Evolutionary conservation across 2,113 vertebrate genomes (phyloP).

Genomic region (Rhinoptilus africanus): DNA sequence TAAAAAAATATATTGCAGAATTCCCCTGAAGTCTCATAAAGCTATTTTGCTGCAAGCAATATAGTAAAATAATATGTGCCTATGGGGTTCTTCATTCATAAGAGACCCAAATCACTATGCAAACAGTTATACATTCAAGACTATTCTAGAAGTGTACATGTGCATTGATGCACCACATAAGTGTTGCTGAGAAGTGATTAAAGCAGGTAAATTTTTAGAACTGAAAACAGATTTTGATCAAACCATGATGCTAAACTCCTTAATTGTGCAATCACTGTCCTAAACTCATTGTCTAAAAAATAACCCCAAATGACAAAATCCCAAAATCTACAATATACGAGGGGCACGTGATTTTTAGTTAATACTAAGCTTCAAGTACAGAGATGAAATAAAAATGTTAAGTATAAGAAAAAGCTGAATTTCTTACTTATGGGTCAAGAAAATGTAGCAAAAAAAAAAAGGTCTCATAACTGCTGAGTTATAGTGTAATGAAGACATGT

Average conservation of each 20-base stretch:
- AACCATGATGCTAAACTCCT: background rate
- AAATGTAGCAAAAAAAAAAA: background rate
- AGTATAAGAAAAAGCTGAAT: background rate
- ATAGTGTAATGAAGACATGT: background rate
- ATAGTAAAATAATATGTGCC: background rate
- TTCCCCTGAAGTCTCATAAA: background rate
- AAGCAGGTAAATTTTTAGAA: background rate
- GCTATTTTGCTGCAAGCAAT: background rate
- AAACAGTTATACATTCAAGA: background rate
- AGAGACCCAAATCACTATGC: background rate
- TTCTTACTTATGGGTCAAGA: background rate
- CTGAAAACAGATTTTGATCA: background rate
- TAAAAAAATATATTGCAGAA: background rate
- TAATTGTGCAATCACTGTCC: background rate
- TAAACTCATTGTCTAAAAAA: background rate
- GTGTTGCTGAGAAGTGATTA: background rate
- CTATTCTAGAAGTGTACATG: background rate
- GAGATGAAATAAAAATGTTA: background rate
- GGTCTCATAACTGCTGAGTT: background rate
- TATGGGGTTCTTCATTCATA: background rate
- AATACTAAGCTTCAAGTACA: background rate
- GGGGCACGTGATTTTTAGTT: background rate
- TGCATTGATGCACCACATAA: background rate
- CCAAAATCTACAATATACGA: rapidly evolving
- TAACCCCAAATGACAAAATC: background rate